Base-by-base conservation (phyloP, 2,797 vertebrate species). In the Luscinia luscinia region DNA sequence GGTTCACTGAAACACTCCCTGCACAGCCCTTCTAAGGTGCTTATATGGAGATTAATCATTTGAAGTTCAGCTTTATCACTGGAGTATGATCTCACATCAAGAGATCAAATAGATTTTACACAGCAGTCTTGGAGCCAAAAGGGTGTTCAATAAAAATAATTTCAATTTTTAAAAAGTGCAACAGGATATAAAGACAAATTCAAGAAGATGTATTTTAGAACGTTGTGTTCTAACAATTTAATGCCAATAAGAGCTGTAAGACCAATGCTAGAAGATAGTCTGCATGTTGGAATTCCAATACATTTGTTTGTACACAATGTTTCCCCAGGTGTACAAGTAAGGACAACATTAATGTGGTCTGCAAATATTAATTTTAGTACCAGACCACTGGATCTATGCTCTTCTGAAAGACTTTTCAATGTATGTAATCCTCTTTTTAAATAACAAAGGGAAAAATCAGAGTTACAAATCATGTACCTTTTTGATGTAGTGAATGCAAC, bases 241-340 rank as follows among this genome's bases (percentile, higher is more conserved):
- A 3, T 49, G 16, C 45, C 26, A 70, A 6, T 23, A 36, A 74
- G 61, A 46, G 41, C 21, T 64, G 3, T 26, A 43, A 51, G 13
- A 66, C 58, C 36, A 61, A 2, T 61, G 34, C 15, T 55, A 72
- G 32, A 72, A 68, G 30, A 49, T 0, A 54, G 19, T n/a, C 15
- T 59, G 4, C 41, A 18, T 27, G 18, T 23, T 41, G 73, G 22
- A 30, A 77, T 68, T 84, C 48, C 19, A 51, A 10, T 9, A n/a
- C 5, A 10, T 36, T 66, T 87, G 19, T 46, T 62, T 34, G 36
- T 9, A 49, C 11, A n/a, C 0, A 0, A 3, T 38, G 21, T 40
- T 82, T 82, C 69, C 24, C 43, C 16, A 54, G 14, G 15, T 52
- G 16, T 18, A 46, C 15, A 67, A 45, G 22, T 38, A 58, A 43